Evolutionary conservation across 2,113 vertebrate genomes (phyloP), one percentile per base, ranked within the genome.

Genomic region (Cnemophilus loriae): DNA sequence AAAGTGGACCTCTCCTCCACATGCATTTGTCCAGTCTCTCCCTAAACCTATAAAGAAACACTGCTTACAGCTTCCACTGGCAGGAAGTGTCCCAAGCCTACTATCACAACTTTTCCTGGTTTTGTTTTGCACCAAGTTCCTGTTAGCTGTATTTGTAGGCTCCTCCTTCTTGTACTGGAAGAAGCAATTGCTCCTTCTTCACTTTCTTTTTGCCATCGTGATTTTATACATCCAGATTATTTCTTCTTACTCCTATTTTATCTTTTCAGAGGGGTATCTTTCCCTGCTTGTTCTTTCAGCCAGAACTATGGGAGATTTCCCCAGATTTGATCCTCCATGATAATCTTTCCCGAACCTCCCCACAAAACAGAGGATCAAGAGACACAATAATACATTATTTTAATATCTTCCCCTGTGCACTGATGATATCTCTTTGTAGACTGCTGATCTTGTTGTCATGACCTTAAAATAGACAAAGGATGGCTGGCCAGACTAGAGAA

Each of bases 391-490:
- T 52, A 52, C 11, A 27, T 80, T 35, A 71, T 87, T 85, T 73
- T 90, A 89, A 11, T 90, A 73, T 71, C 52, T 83, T 90, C 55
- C 18, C 30, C 17, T 41, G 3, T 64, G 52, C 30, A 35, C 75
- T 80, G 41, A 69, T 30, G 37, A 14, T 61, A 27, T 4, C 30
- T 53, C 61, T 94, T 84, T 79, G 41, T 77, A 94, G 70, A 76
- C 60, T 90, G 42, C 49, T 97, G 86, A 84, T 96, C 61, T 93
- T 91, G 85, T 63, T 95, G 50, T 93, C 91, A 89, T 46, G 76
- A 87, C 19, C 55, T 84, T 93, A 82, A 74, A 71, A 87, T 17
- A 85, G 81, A 33, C 30, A 69, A 80, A 96, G 79, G 37, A 91
- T 67, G 85, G 74, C 73, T 96, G 89, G 65, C 50, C 57, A 83